Base-by-base conservation (phyloP, 30 jellyfish, hydroid and myxozoan genomes). In the Turritopsis dohrnii region DNA sequence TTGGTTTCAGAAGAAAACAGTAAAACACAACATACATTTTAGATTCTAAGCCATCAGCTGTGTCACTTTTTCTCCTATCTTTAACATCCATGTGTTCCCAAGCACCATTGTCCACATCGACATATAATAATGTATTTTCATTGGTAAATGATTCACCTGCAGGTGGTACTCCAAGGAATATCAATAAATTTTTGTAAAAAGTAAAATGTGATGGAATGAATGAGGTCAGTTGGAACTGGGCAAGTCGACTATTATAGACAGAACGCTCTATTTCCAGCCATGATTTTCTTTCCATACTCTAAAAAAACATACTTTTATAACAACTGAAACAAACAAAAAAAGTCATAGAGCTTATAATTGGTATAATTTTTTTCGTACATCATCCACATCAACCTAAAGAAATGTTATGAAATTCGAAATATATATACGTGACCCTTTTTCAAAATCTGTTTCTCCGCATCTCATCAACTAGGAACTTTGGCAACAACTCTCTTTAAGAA, bases 121-220 rank as follows among this genome's bases (percentile, higher is more conserved):
- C 74, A 30, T 90, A 90, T 22, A 83, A 21, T n/a, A 90, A 74
- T 9, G 97, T 90, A 71, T 90, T 90, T n/a, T 79, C 96, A 84
- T 83, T 80, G 21, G 80, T 80, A 41, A 41, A 80, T 0, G 89
- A 65, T 25, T 30, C 30, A 8, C 73, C 84, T n/a, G 41, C 85
- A 16, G 91, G 71, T 1, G 97, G 96, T 0, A 86, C 94, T 21
- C 96, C 97, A 71, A 90, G 87, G 71, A 90, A 90, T 0, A 90
- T 65, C 71, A 90, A 28, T 41, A 65, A 74, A 72, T 79, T 86
- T 65, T 86, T 86, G 53, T 90, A 86, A 69, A 90, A 90, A 7
- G 97, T 90, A 76, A 90, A 90, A 18, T 90, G 90, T 20, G 86
- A 66, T 22, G 97, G 97, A 1, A 83, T 65, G 75, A 31, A 72